These are phyloP conservation scores for Poecile atricapillus DNA, from an alignment of 2,113 vertebrate genomes.

Conservation along the genomic window DNA sequence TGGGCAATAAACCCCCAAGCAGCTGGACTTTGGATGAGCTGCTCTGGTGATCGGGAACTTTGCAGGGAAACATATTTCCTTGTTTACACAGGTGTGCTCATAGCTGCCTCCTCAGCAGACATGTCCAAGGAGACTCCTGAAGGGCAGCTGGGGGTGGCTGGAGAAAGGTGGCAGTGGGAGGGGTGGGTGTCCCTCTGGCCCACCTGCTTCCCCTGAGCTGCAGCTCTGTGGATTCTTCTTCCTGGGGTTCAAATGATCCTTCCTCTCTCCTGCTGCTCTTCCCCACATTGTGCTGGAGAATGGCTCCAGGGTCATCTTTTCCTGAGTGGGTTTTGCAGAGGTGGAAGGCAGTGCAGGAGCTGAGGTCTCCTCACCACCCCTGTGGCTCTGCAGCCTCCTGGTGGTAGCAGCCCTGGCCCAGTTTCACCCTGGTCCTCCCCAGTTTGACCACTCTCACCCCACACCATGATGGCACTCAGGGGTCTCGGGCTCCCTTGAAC, in stretches of 20 bases:
- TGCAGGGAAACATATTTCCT: not conserved
- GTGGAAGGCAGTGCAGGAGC: not conserved
- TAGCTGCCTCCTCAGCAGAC: not conserved
- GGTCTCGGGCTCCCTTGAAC: not conserved
- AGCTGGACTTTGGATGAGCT: slow-evolving; percentile 54
- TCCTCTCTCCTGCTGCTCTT: not conserved
- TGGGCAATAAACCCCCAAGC: not conserved
- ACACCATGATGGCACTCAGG: no score
- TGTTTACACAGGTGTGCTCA: not conserved
- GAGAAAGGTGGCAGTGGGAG: not conserved
- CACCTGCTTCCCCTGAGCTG: accelerated
- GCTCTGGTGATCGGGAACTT: not conserved
- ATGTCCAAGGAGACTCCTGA: not conserved
- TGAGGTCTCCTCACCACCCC: not conserved
- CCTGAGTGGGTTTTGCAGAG: not conserved
- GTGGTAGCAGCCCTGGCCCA: not conserved
- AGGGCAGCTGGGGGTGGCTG: not conserved
- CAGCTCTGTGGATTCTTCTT: not conserved
- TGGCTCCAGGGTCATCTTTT: not conserved
- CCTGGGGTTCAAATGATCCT: not conserved
- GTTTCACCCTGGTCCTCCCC: not conserved
- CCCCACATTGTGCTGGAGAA: not conserved
- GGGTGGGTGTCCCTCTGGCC: not conserved
- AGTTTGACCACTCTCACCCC: not conserved
- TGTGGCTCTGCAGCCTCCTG: not conserved